These are phyloP conservation scores for Acropora tenuis DNA, from an alignment of 64 coral and sea anemone genomes.

Conservation along the genomic window DNA sequence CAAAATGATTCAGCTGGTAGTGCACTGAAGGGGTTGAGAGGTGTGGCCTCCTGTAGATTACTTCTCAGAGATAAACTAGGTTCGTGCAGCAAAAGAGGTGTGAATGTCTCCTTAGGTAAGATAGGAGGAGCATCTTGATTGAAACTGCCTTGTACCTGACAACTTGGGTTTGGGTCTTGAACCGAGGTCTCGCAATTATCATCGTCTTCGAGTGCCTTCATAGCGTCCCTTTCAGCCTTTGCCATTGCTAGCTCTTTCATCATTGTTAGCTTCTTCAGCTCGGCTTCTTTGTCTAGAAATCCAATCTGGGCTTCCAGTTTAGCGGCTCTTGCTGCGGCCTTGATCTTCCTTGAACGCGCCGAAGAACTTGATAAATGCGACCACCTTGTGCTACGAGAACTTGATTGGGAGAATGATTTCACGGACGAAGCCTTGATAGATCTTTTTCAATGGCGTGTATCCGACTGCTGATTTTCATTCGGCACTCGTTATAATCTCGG, in stretches of 20 bases:
- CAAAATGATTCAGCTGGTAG: too few species aligned
- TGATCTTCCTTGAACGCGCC: not conserved
- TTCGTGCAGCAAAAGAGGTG: too few species aligned
- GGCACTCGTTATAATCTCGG: constrained; percentile 43
- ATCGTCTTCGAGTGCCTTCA: not conserved
- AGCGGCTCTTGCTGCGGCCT: constrained; percentile 12
- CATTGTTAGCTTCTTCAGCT: not conserved
- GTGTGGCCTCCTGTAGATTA: too few species aligned
- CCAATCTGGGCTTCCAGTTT: constrained; percentile 15
- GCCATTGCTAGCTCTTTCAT: constrained; percentile 11
- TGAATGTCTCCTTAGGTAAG: too few species aligned
- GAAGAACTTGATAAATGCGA: constrained; percentile 1
- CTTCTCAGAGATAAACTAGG: too few species aligned
- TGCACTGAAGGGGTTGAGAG: too few species aligned
- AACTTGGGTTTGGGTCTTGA: too few species aligned
- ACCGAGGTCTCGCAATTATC: too few species aligned
- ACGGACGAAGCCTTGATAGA: not conserved
- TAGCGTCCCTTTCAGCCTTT: not conserved
- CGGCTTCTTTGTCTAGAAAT: constrained; percentile 15
- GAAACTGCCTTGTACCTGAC: too few species aligned
- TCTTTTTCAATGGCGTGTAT: constrained; percentile 51
- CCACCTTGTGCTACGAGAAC: not conserved
- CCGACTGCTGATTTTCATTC: constrained; percentile 54
- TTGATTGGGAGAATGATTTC: not conserved
- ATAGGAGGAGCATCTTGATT: too few species aligned